These are phyloP conservation scores for Kryptolebias ocellatus DNA, from an alignment of 2,797 vertebrate genomes.

Conservation along the genomic window DNA sequence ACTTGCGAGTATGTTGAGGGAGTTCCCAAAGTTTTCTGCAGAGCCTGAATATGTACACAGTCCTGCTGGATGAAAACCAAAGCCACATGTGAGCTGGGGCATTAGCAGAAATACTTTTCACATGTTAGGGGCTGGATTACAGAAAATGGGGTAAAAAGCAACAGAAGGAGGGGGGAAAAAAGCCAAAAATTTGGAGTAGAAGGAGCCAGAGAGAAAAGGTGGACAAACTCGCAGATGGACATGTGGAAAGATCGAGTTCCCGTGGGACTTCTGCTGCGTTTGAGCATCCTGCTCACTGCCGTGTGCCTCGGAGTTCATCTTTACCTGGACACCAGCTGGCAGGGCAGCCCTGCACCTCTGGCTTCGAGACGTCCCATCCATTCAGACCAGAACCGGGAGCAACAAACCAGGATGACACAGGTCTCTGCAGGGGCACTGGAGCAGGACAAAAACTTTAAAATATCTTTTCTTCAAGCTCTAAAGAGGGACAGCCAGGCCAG, in stretches of 20 bases:
- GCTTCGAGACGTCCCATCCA: slow-evolving; percentile 26
- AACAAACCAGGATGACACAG: slow-evolving; percentile 22
- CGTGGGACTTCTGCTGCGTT: slow-evolving; percentile 72
- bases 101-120: slow-evolving; percentile 10
- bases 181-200: slow-evolving; percentile 45
- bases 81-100: slow-evolving; percentile 12
- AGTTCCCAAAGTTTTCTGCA: slow-evolving; percentile 69
- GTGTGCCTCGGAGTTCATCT: slow-evolving; percentile 84
- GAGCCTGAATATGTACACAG: slow-evolving; percentile 16
- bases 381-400: slow-evolving; percentile 32
- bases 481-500: slow-evolving; percentile 39
- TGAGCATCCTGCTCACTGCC: slow-evolving; percentile 79
- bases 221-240: slow-evolving; percentile 27
- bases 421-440: slow-evolving; percentile 13
- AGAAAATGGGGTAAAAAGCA: slow-evolving; percentile 13
- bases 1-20: slow-evolving; percentile 58
- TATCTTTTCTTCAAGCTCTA: slow-evolving; percentile 66
- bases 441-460: slow-evolving; percentile 52
- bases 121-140: neutral
- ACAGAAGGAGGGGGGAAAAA: slow-evolving; percentile 2
- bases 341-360: slow-evolving; percentile 24
- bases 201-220: slow-evolving; percentile 1
- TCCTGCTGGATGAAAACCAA: slow-evolving; percentile 24
- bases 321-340: slow-evolving; percentile 70
- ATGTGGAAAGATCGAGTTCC: slow-evolving; percentile 65